Conservation (phyloP, 2,888 invertebrate genomes). For the Heliconius cydno region DNA sequence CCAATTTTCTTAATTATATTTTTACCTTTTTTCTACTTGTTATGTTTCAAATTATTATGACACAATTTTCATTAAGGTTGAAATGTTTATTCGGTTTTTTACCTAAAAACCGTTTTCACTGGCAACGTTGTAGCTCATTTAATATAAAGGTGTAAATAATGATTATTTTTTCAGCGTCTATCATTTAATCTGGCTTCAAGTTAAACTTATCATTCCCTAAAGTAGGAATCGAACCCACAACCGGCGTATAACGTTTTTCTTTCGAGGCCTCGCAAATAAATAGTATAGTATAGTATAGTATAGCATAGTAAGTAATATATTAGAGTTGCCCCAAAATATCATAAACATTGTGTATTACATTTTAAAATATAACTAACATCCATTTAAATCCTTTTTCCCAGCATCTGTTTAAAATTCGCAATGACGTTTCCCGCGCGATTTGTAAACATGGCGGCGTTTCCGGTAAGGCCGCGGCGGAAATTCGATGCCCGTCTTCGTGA, state of each 20-base stretch:
- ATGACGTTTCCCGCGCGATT: slow-evolving; percentile 77
- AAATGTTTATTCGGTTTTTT: slow-evolving; percentile 5
- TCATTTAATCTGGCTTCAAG: no score
- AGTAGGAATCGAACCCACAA: no score
- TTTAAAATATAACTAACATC: slow-evolving; percentile 5
- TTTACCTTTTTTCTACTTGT: slow-evolving; percentile 44
- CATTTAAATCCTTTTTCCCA: slow-evolving; percentile 53
- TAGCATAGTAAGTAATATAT: neutral
- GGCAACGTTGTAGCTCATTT: neutral
- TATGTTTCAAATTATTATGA: slow-evolving; percentile 39
- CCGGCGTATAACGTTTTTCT: no score
- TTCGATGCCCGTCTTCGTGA: slow-evolving; percentile 67
- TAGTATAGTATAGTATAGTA: no score
- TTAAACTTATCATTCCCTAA: no score
- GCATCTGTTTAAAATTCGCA: slow-evolving; percentile 78
- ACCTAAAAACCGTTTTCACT: neutral
- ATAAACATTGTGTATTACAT: neutral
- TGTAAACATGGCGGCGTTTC: slow-evolving; percentile 80
- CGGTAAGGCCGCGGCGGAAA: slow-evolving; percentile 81
- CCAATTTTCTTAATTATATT: slow-evolving; percentile 75
- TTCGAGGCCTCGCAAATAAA: no score
- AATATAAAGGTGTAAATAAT: neutral
- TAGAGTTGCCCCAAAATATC: neutral
- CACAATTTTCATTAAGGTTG: slow-evolving; percentile 32
- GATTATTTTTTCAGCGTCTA: no score